These are phyloP conservation scores for Phocides pigmalion DNA, from an alignment of 1,140 invertebrate species.

Conservation along the genomic window DNA sequence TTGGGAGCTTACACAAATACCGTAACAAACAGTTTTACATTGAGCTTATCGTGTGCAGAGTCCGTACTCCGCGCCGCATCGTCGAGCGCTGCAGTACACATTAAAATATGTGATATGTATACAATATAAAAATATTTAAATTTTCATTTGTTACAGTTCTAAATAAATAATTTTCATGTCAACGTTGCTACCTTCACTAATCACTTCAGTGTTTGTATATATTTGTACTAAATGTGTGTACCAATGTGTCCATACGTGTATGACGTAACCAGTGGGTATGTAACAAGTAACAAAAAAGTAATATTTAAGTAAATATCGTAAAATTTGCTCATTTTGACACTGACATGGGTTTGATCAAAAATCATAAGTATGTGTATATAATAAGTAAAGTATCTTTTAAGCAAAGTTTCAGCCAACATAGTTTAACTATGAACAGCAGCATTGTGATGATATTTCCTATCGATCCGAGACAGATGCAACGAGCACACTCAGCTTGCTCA, in stretches of 20 bases:
- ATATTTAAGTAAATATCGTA: not conserved
- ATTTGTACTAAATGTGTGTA: not conserved
- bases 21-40: constrained; percentile 6
- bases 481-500: constrained; percentile 59
- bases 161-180: not conserved
- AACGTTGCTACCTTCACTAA: no score
- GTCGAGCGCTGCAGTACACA: constrained; percentile 18
- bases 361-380: not conserved
- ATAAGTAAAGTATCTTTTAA: not conserved
- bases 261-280: no score
- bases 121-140: not conserved
- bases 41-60: constrained; percentile 6
- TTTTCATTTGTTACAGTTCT: not conserved
- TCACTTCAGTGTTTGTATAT: not conserved
- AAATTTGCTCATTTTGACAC: not conserved
- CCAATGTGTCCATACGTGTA: not conserved
- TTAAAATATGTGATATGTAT: constrained; percentile 11
- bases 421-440: constrained; percentile 18
- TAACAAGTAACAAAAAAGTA: no score
- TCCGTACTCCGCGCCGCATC: not conserved
- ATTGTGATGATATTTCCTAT: constrained; percentile 33
- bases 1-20: not conserved
- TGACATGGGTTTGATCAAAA: not conserved
- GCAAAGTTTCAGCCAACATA: not conserved
- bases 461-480: constrained; percentile 59